Evolutionary conservation across 2,797 vertebrate genomes (phyloP).

Genomic region (Clamator glandarius): DNA sequence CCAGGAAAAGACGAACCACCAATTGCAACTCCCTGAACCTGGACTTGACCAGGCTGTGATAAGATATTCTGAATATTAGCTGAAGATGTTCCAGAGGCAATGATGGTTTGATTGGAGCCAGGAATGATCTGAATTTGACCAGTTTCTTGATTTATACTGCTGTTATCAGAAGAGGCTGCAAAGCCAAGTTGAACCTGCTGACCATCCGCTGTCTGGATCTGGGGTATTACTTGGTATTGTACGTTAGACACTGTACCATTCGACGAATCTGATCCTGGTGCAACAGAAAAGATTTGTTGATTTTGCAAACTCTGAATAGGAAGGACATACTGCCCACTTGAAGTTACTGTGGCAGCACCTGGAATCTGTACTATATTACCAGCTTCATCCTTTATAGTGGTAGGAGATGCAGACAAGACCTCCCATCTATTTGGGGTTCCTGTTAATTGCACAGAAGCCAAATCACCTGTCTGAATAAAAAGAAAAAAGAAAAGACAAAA

Average conservation of each 20-base stretch:
- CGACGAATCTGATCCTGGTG: conserved; percentile 91
- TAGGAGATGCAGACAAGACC: conserved; percentile 88
- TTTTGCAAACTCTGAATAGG: conserved; percentile 97
- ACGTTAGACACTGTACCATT: conserved; percentile 96
- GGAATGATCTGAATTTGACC: conserved; percentile 98
- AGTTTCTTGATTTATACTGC: conserved; percentile 92
- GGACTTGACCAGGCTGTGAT: conserved; percentile 93
- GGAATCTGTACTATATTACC: conserved; percentile 95
- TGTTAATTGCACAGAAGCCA: conserved; percentile 89
- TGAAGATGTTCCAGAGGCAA: conserved; percentile 86
- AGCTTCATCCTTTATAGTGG: conserved; percentile 92
- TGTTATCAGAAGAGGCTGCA: conserved; percentile 89
- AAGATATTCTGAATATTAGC: conserved; percentile 95
- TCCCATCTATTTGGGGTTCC: conserved; percentile 95
- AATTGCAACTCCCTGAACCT: conserved; percentile 95
- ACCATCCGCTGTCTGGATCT: conserved; percentile 96
- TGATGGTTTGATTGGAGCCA: conserved; percentile 91
- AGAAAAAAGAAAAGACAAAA: conserved; percentile 63
- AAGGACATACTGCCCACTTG: conserved; percentile 98
- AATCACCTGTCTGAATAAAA: conserved; percentile 87
- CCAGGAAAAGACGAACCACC: conserved; percentile 93
- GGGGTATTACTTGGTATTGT: conserved; percentile 99
- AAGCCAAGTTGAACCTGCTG: conserved; percentile 93
- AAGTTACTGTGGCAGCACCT: conserved; percentile 91
- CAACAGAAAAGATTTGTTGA: conserved; percentile 96